Conservation (phyloP, 2,113 vertebrate genomes). For the Thomomys bottae region DNA sequence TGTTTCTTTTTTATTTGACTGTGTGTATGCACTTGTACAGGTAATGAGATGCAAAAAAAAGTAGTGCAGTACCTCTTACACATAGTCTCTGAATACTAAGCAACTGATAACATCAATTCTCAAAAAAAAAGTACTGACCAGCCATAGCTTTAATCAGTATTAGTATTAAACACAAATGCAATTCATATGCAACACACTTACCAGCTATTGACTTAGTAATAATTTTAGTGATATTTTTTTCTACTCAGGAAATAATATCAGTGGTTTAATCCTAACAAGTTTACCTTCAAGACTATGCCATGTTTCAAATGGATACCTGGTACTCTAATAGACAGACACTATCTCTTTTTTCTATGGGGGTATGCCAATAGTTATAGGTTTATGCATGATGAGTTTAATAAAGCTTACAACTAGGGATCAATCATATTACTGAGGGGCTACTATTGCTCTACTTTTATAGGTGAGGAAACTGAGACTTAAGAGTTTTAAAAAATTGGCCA, state of each 20-base stretch:
- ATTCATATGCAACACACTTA: constrained; percentile 57
- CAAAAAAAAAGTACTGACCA: constrained; percentile 61
- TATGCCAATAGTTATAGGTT: neutral
- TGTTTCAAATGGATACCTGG: neutral
- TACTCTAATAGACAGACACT: neutral
- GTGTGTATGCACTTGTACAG: constrained; percentile 30
- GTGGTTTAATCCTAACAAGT: constrained; percentile 62
- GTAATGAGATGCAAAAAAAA: constrained; percentile 57
- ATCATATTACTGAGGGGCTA: neutral
- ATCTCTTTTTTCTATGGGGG: neutral
- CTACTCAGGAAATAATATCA: constrained; percentile 18
- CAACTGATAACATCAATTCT: constrained; percentile 58
- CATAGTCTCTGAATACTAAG: constrained; percentile 64
- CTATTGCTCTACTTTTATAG: neutral
- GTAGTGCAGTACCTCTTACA: constrained; percentile 1
- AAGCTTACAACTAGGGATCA: neutral
- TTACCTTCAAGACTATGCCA: constrained; percentile 2
- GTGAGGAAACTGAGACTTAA: neutral
- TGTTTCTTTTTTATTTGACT: constrained; percentile 59
- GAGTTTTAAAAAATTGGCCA: neutral
- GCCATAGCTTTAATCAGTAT: constrained; percentile 21
- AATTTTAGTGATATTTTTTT: constrained; percentile 34
- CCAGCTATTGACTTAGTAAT: constrained; percentile 58
- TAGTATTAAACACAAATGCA: constrained; percentile 54
- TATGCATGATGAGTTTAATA: neutral